Base-by-base conservation (phyloP, 2,113 vertebrate genomes). In the Tetrao urogallus region DNA sequence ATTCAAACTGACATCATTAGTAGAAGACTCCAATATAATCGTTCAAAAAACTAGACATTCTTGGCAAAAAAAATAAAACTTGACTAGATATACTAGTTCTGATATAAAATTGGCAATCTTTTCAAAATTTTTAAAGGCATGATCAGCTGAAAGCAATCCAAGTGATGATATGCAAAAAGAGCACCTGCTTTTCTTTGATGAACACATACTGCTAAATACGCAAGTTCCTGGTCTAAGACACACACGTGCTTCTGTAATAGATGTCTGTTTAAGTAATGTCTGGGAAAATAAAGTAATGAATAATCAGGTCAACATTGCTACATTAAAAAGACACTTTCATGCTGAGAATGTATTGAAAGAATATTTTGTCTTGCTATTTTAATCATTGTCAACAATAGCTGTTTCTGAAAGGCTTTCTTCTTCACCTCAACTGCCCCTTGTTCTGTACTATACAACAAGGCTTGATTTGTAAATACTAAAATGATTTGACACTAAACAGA, bases 121-220 rank as follows among this genome's bases (percentile, higher is more conserved):
- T 91, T 92, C 28, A 90, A 91, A 77, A 94, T 16, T 54, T 95
- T 90, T 66, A 82, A 91, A 79, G 36, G 8, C 72, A 84, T 93
- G 93, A 94, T 94, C 91, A 89, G 50, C 24, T 96, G 94, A 91
- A 88, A 92, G 81, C 36, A 65, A 66, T 94, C 90, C 92, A 97
- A 93, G 82, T 80, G 45, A 42, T 91, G 92, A 95, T 94, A 28
- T 54, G 54, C 30, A 71, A 90, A 94, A 86, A 61, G 60, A 91
- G 54, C 96, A 97, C 93, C 96, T 97, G 95, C 21, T 95, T 88
- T 92, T 89, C 82, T 50, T 70, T 91, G 84, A 74, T 89, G 89
- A 85, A 79, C 76, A 93, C 63, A 86, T 84, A 73, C 70, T 94
- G 82, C 43, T 92, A 56, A 90, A 88, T 82, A 66, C n/a, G 74